These are phyloP conservation scores for Polia nebulosa DNA, from an alignment of 2,888 invertebrate species.

Conservation along the genomic window DNA sequence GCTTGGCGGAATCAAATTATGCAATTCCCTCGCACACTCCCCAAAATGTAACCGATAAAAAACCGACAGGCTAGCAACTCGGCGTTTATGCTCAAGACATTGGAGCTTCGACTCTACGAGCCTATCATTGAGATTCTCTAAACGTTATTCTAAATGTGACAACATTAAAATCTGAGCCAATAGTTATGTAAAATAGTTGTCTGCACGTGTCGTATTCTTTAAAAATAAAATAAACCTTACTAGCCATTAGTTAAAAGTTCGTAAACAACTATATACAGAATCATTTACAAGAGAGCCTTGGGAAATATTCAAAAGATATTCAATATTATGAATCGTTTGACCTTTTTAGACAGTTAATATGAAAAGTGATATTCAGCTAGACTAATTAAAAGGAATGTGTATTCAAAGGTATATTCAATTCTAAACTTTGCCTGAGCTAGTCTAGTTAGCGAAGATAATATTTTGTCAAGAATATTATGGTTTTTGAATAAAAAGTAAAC, in stretches of 20 bases:
- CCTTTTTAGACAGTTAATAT: neutral
- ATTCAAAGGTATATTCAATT: neutral
- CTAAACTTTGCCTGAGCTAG: neutral
- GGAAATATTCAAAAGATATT: slow-evolving; percentile 1
- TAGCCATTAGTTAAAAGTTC: neutral
- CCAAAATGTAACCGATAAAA: too few species aligned
- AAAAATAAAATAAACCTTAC: neutral
- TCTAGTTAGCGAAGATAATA: neutral
- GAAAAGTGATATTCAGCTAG: neutral
- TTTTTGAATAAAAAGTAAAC: too few species aligned
- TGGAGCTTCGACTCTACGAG: too few species aligned
- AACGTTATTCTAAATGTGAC: too few species aligned
- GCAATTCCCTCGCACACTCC: too few species aligned
- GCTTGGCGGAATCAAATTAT: too few species aligned
- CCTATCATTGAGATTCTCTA: too few species aligned
- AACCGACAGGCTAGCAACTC: too few species aligned
- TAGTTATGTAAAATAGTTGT: neutral
- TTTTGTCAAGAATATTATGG: neutral
- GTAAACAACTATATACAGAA: neutral
- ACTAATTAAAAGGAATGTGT: neutral
- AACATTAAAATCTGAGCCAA: too few species aligned
- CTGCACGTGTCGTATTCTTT: neutral
- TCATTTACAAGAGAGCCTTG: neutral
- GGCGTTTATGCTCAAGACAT: too few species aligned
- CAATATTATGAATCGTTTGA: neutral